A percentile compares a stretch with the other conserved stretches of the same genome.
Conservation (phyloP, 2,888 invertebrate genomes). For the Nemapogon koenigi region DNA sequence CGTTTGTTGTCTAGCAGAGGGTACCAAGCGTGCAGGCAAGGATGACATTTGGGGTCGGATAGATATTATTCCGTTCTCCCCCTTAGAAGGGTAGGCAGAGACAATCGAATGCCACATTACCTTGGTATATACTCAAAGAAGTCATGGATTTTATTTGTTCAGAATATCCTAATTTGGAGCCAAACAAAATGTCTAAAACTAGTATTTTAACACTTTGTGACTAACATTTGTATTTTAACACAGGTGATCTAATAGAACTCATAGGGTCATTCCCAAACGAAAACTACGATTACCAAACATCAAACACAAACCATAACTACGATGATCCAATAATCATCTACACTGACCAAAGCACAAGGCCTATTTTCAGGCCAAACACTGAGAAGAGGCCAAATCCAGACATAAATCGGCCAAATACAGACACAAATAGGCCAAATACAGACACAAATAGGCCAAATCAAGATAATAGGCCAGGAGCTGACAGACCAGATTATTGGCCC, state of each 20-base stretch:
- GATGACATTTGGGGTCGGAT: no score
- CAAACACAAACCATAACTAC: slow-evolving; percentile 44
- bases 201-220: slow-evolving; percentile 1
- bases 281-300: slow-evolving; percentile 42
- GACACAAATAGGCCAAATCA: slow-evolving; percentile 27
- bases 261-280: slow-evolving; percentile 59
- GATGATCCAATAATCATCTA: slow-evolving; percentile 56
- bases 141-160: no score
- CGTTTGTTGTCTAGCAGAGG: no score
- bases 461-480: no score
- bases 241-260: slow-evolving; percentile 60
- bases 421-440: slow-evolving; percentile 25
- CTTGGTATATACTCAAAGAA: no score
- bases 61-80: no score
- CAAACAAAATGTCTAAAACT: not conserved
- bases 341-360: slow-evolving; percentile 37
- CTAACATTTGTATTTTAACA: slow-evolving; percentile 15
- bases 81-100: no score
- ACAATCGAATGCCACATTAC: no score
- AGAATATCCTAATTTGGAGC: no score
- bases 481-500: slow-evolving; percentile 29
- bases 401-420: slow-evolving; percentile 29
- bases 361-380: slow-evolving; percentile 5
- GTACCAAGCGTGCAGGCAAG: no score
- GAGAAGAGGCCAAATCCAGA: slow-evolving; percentile 12